Evolutionary conservation across 1,140 invertebrate species (phyloP), one percentile per base, ranked within the genome.

Genomic region (Andricus grossulariae): DNA sequence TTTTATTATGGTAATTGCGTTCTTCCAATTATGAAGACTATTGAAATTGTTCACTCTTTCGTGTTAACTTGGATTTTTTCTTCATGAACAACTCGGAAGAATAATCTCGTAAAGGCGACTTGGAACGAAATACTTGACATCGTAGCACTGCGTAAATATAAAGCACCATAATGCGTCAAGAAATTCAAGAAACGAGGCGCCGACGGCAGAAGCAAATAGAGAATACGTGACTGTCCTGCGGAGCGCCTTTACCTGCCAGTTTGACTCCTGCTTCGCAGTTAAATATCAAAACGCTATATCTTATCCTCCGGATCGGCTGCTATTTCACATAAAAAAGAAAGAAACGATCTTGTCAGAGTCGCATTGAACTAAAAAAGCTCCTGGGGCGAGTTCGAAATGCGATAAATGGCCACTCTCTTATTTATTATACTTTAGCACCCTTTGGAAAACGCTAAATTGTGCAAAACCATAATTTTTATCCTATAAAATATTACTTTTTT

Each of bases 261-360:
- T 55, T 21, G 54, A n/a, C 21, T 55, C 54, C 18, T 45, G 39
- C 39, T 32, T 12, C 19, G 60, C 32, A 66, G 60, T 66, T 66
- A 66, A 66, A 66, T 66, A 66, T 66, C 25, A 66, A 66, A 60
- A 66, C n/a, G 60, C 25, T 66, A 66, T 66, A 66, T 66, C 25
- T 66, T 66, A n/a, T 66, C 21, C 57, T 16, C 57, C 13, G 45
- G 60, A 66, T 66, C 60, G 25, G 11, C 13, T 39, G 60, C 13
- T 66, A 66, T 66, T 66, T 32, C 39, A 66, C 25, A 25, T n/a
- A 55, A 16, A 66, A 66, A 66, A 66, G 16, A 66, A 66, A 13
- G 16, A 66, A 66, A 45, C 25, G 15, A 39, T 39, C 60, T 66
- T 66, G 60, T 66, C 60, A 66, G 60, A 66, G 16, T 66, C 6